phyloP scores from a whole-genome alignment of 2,113 vertebrate genomes.

The Struthidea cinerea region DNA sequence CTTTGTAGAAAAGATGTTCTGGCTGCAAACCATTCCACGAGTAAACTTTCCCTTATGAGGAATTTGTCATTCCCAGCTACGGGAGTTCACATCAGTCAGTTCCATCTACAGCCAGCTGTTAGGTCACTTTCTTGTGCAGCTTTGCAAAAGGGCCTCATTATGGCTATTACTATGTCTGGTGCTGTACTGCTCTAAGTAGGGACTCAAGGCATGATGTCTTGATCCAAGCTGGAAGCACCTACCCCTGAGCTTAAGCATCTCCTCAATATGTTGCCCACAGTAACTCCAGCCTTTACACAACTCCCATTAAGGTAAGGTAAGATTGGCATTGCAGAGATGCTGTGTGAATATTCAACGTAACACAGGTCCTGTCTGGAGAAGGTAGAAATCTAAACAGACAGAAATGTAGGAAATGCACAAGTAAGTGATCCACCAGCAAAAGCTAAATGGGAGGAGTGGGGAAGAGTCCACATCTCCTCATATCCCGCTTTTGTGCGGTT shows the following conservation, averaged over 20 bases:
- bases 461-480: background rate
- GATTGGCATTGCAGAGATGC: background rate
- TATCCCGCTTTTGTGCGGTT: fast-evolving
- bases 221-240: background rate
- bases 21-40: background rate
- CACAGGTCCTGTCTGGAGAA: background rate
- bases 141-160: background rate
- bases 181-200: background rate
- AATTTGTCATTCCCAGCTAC: background rate
- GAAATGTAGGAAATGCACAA: background rate
- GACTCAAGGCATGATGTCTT: background rate
- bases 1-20: background rate
- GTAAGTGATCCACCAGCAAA: background rate
- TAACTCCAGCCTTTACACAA: background rate
- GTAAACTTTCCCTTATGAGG: background rate
- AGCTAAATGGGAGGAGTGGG: background rate
- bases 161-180: background rate
- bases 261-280: background rate
- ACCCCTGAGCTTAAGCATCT: fast-evolving
- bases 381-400: background rate
- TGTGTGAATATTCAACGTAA: background rate
- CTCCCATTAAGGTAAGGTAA: background rate
- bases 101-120: background rate
- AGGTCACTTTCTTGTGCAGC: background rate
- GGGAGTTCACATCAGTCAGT: background rate